Evolutionary conservation across 1,140 invertebrate species (phyloP).

Genomic region (Hyposmocoma kahamanoa): DNA sequence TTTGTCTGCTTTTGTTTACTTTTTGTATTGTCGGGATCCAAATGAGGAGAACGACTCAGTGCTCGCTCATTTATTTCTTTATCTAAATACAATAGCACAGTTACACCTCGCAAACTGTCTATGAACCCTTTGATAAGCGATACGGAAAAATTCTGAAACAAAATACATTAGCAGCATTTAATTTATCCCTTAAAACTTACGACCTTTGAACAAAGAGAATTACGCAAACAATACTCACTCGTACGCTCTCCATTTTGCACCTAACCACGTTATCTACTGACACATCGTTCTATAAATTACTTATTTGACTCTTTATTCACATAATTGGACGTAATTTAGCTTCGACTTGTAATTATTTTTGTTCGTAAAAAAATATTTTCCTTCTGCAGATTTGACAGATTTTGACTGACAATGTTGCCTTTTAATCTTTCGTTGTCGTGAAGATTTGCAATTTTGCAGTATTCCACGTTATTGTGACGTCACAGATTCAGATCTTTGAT

Average conservation of each 20-base stretch:
- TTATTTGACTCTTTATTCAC: background rate
- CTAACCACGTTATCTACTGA: background rate
- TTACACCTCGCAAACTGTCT: constrained; percentile 81
- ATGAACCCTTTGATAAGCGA: constrained; percentile 79
- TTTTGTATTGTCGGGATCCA: constrained; percentile 59
- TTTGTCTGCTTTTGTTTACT: constrained; percentile 65
- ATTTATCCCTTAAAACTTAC: too few relatives aligned
- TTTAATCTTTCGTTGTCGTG: too few relatives aligned
- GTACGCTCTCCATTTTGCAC: constrained; percentile 49
- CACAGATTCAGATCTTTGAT: too few relatives aligned
- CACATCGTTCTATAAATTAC: background rate
- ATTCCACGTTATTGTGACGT: too few relatives aligned
- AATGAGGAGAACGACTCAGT: constrained; percentile 67
- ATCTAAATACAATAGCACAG: constrained; percentile 81
- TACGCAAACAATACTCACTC: constrained; percentile 27
- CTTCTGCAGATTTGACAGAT: background rate
- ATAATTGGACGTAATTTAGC: background rate
- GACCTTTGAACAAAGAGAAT: constrained; percentile 4
- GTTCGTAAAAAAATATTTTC: constrained; percentile 2
- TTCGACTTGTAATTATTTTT: background rate
- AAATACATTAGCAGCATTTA: constrained; percentile 21
- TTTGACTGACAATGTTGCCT: too few relatives aligned
- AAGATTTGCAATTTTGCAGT: too few relatives aligned
- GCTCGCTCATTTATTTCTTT: constrained; percentile 80
- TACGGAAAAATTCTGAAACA: constrained; percentile 77